Base-by-base conservation (phyloP, 1,140 invertebrate species). In the Bombus haemorrhoidalis region DNA sequence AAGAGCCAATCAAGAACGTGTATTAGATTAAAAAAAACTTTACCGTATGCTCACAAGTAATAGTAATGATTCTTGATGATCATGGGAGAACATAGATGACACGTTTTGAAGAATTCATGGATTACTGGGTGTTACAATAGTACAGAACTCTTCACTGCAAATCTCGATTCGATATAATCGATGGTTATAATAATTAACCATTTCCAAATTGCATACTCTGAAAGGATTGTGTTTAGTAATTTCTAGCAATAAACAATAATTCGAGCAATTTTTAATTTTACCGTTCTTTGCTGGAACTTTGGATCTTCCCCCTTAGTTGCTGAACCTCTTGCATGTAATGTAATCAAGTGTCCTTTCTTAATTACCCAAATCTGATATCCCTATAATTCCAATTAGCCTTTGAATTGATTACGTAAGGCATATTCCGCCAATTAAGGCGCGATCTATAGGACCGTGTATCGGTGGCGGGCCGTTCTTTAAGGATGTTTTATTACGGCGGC, bases 341-440 rank as follows among this genome's bases (percentile, higher is more conserved):
- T 77, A 84, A 91, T 88, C 90, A 77, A 81, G 69, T 78, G 62
- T 59, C 34, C 53, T 66, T 82, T 81, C 81, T 89, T 87, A 90
- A 91, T 91, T 91, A 87, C 57, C 73, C 47, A 89, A 91, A 91
- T 86, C 75, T 77, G 87, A 91, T 91, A 89, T 71, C 69, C 68
- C 68, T 86, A 89, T 91, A 90, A 91, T 88, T 91, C 72, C 81
- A 91, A 91, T 91, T 91, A 91, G 88, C 62, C 83, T 57, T 69
- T 59, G 73, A 53, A 79, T 87, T 87, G 81, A 88, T 88, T 90
- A 85, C 37, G 77, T 68, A 83, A 89, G 71, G 53, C 79, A 84
- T 62, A 84, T 85, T 83, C 72, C 43, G 59, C 71, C 69, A 86
- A 91, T 90, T 89, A 89, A 88, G 78, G 43, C 13, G 22, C 66